A percentile compares a stretch with the other conserved stretches of the same genome.
These are phyloP conservation scores for Gulo gulo DNA, from an alignment of 2,113 vertebrate species.

Conservation along the genomic window DNA sequence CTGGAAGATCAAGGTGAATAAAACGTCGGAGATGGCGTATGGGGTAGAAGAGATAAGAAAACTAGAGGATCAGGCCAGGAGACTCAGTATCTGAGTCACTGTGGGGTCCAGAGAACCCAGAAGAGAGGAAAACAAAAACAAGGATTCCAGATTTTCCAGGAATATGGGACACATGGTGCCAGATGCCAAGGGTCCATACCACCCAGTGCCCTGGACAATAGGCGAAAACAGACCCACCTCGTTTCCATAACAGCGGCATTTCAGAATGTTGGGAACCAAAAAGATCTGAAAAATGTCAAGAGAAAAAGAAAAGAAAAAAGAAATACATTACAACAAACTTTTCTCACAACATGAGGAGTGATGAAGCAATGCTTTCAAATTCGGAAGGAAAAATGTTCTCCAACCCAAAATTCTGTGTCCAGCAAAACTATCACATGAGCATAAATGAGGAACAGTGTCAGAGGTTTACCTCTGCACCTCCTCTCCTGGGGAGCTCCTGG, in stretches of 20 bases:
- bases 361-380: neutral
- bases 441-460: neutral
- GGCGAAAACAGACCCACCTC: neutral
- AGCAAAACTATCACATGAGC: neutral
- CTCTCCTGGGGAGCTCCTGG: neutral
- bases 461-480: neutral
- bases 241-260: neutral
- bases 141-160: neutral
- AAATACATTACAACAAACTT: neutral
- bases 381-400: neutral
- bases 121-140: neutral
- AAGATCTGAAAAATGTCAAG: neutral
- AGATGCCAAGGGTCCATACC: rapidly evolving
- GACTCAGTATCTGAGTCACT: neutral
- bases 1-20: neutral
- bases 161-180: neutral
- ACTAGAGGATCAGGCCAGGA: neutral
- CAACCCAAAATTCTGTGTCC: neutral
- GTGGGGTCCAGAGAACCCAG: neutral
- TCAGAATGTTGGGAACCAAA: neutral
- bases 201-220: no score
- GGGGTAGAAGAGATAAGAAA: neutral
- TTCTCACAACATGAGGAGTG: neutral
- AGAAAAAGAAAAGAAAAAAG: neutral
- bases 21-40: neutral